A percentile compares a stretch with the other conserved stretches of the same genome.
Evolutionary conservation across 2,797 vertebrate species (phyloP).

Genomic region (Argyrosomus regius): DNA sequence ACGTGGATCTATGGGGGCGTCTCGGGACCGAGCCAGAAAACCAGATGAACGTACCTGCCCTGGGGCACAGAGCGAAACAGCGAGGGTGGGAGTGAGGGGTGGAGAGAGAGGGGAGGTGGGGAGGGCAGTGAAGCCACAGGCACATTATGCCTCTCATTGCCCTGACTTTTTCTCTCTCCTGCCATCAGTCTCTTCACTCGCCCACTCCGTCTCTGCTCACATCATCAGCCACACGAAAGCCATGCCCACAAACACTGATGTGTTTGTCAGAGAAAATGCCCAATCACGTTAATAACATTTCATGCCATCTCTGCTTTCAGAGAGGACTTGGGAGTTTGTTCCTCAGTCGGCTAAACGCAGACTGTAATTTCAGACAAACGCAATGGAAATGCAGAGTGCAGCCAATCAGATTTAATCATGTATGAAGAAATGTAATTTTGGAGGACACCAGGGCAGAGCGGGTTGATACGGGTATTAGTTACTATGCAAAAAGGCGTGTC

Average conservation of each 20-base stretch:
- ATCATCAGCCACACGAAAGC: conserved; percentile 66
- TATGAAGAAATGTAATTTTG: conserved; percentile 85
- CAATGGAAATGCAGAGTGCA: conserved; percentile 77
- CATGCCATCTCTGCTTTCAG: conserved; percentile 81
- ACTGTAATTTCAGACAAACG: conserved; percentile 80
- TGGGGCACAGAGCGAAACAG: conserved; percentile 62
- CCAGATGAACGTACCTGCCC: conserved; percentile 82
- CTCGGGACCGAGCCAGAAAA: conserved; percentile 79
- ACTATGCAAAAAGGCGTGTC: conserved; percentile 81
- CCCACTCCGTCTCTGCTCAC: conserved; percentile 66
- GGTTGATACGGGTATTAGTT: conserved; percentile 80
- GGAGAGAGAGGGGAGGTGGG: not conserved
- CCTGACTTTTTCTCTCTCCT: conserved; percentile 66
- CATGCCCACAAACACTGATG: conserved; percentile 70
- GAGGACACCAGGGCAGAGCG: conserved; percentile 81
- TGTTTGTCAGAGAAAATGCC: conserved; percentile 79
- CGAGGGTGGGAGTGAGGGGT: conserved; percentile 12
- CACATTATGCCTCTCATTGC: conserved; percentile 73
- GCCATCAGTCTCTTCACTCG: conserved; percentile 68
- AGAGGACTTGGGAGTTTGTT: conserved; percentile 66
- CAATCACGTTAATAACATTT: conserved; percentile 82
- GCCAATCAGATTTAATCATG: conserved; percentile 85
- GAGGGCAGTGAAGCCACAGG: conserved; percentile 67
- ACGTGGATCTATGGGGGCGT: conserved; percentile 77
- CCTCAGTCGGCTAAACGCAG: conserved; percentile 64